Conservation (phyloP, 1,140 invertebrate species). For the Phymorhynchus buccinoides region DNA sequence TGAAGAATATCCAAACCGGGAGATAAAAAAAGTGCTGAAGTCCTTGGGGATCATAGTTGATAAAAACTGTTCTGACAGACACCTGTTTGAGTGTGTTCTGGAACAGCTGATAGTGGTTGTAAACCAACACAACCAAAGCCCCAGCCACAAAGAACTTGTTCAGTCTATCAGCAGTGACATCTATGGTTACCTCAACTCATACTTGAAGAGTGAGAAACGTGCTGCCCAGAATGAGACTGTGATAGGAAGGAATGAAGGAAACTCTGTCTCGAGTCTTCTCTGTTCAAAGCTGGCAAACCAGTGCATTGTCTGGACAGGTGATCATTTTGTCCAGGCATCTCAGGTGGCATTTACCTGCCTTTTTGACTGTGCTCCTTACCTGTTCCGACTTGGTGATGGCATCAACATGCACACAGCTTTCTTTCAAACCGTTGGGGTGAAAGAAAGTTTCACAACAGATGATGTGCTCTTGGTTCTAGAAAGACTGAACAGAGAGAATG, state of each 20-base stretch:
- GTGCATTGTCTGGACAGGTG: slow-evolving; percentile 35
- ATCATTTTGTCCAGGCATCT: slow-evolving; percentile 37
- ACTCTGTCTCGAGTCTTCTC: background rate
- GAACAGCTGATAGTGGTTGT: background rate
- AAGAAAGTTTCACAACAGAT: slow-evolving; percentile 28
- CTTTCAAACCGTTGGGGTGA: slow-evolving; percentile 48
- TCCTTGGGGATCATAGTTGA: background rate
- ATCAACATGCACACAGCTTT: background rate
- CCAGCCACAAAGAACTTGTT: background rate
- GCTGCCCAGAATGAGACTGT: background rate
- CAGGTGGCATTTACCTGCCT: slow-evolving; percentile 43
- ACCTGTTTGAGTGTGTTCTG: background rate
- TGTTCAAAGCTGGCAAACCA: background rate
- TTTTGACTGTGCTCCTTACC: slow-evolving; percentile 46
- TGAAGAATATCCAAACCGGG: background rate
- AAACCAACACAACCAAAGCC: background rate
- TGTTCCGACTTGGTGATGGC: slow-evolving; percentile 42
- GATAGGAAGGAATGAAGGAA: background rate
- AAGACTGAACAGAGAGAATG: background rate
- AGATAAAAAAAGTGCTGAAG: slow-evolving; percentile 8
- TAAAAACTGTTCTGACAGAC: background rate
- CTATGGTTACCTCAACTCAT: slow-evolving; percentile 1
- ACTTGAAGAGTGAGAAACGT: background rate
- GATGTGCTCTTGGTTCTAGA: slow-evolving; percentile 37
- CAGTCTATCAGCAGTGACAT: background rate